Conservation (phyloP, 2,888 invertebrate genomes). For the Agonopterix alstromeriana region DNA sequence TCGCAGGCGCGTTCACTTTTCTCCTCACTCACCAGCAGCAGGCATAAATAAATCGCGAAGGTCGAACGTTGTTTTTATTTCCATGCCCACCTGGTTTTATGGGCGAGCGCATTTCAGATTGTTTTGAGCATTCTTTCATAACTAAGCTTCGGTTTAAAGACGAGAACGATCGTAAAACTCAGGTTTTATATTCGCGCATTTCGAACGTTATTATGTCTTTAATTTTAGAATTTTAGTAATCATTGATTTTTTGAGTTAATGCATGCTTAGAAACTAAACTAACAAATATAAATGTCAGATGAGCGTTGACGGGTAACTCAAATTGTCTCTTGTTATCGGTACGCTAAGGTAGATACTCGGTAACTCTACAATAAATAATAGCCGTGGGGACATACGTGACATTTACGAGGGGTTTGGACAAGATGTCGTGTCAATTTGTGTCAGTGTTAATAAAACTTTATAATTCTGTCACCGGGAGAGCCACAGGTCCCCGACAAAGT, state of each 20-base stretch:
- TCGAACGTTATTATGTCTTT: constrained; percentile 36
- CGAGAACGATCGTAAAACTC: constrained; percentile 52
- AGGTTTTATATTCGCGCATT: constrained; percentile 55
- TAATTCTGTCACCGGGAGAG: constrained; percentile 11
- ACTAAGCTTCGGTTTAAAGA: constrained; percentile 54
- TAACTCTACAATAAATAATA: constrained; percentile 1
- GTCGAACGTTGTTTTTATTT: constrained; percentile 50
- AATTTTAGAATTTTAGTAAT: constrained; percentile 55
- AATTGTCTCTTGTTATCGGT: no score
- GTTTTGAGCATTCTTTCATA: constrained; percentile 63
- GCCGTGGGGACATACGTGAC: constrained; percentile 16
- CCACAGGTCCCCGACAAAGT: constrained; percentile 10
- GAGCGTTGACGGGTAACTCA: no score
- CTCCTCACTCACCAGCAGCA: constrained; percentile 35
- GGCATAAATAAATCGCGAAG: constrained; percentile 50
- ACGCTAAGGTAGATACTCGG: neutral
- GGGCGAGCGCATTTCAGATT: constrained; percentile 47
- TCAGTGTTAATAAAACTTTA: constrained; percentile 24
- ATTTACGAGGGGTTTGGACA: constrained; percentile 33
- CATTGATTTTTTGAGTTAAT: constrained; percentile 7
- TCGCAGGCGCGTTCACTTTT: constrained; percentile 48
- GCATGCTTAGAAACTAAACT: neutral
- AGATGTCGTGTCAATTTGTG: constrained; percentile 35
- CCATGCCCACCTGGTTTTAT: constrained; percentile 57
- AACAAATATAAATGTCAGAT: neutral